Conservation (phyloP, 1,140 invertebrate species). For the Episyrphus balteatus region DNA sequence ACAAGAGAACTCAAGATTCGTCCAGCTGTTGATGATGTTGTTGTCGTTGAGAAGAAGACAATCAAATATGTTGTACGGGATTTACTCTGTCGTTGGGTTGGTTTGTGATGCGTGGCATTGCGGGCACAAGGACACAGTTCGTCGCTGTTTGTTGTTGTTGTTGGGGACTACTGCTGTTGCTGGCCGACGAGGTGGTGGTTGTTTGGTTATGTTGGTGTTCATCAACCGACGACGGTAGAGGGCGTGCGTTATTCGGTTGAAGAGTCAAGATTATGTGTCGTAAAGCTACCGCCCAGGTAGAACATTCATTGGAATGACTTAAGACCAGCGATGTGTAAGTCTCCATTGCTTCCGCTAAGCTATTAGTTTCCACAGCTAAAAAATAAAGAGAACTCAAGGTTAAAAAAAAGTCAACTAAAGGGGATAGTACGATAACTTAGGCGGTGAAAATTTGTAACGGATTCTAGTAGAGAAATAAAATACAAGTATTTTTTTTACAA, state of each 20-base stretch:
- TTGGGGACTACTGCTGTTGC: too few species aligned
- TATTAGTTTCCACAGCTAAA: not conserved
- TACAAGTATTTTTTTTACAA: too few species aligned
- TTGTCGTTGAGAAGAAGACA: not conserved
- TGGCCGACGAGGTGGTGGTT: not conserved
- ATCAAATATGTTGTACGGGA: not conserved
- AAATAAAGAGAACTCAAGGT: not conserved
- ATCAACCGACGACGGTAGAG: not conserved
- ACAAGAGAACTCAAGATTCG: too few species aligned
- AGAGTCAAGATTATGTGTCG: constrained; percentile 9
- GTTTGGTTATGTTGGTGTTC: too few species aligned
- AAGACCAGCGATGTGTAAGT: constrained; percentile 4
- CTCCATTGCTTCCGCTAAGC: constrained; percentile 6
- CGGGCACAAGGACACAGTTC: constrained; percentile 3
- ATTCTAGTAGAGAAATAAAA: too few species aligned
- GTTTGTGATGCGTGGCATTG: constrained; percentile 5
- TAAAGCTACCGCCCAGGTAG: constrained; percentile 4
- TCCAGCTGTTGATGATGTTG: not conserved
- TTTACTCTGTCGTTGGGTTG: not conserved
- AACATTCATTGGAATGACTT: constrained; percentile 6
- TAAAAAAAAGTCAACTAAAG: too few species aligned
- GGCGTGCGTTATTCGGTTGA: not conserved
- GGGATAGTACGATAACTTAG: too few species aligned
- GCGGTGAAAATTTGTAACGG: too few species aligned
- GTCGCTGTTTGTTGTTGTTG: not conserved